Evolutionary conservation across 92 coral and sea anemone genomes (phyloP).

Genomic region (Plumapathes pennacea): DNA sequence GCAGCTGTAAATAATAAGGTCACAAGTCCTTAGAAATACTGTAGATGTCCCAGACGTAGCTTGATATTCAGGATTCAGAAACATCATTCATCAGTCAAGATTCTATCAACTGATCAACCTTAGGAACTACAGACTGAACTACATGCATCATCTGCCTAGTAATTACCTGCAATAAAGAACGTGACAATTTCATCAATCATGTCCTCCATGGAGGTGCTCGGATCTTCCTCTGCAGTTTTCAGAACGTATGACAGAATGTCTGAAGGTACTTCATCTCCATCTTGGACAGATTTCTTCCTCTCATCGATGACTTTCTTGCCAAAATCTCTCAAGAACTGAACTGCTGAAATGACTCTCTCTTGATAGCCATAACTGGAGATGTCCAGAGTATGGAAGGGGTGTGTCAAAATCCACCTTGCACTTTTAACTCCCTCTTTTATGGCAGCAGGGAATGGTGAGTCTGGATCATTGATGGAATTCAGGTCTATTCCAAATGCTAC

Average conservation of each 20-base stretch:
- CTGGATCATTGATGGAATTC: constrained; percentile 46
- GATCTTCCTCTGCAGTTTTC: constrained; percentile 38
- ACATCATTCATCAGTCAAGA: no score
- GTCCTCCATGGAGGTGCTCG: constrained; percentile 50
- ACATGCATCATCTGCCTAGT: no score
- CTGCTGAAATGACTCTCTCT: constrained; percentile 61
- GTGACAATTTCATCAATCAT: constrained; percentile 77
- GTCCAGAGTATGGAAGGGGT: constrained; percentile 57
- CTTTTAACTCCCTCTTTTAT: constrained; percentile 45
- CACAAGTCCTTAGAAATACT: no score
- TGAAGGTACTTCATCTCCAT: constrained; percentile 42
- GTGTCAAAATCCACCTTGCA: constrained; percentile 34
- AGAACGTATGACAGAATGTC: constrained; percentile 66
- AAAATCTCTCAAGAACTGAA: constrained; percentile 72
- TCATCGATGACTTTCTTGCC: constrained; percentile 76
- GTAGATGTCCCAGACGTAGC: no score
- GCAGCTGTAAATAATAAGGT: no score
- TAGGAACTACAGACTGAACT: no score
- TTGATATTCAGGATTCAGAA: no score
- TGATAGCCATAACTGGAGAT: constrained; percentile 68
- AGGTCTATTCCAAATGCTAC: constrained; percentile 79
- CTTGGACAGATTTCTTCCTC: constrained; percentile 43
- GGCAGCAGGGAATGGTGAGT: constrained; percentile 63
- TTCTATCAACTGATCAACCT: no score
- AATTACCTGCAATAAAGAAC: constrained; percentile 65